phyloP scores from a whole-genome alignment of 2,113 vertebrate species.

The Cygnus atratus region DNA sequence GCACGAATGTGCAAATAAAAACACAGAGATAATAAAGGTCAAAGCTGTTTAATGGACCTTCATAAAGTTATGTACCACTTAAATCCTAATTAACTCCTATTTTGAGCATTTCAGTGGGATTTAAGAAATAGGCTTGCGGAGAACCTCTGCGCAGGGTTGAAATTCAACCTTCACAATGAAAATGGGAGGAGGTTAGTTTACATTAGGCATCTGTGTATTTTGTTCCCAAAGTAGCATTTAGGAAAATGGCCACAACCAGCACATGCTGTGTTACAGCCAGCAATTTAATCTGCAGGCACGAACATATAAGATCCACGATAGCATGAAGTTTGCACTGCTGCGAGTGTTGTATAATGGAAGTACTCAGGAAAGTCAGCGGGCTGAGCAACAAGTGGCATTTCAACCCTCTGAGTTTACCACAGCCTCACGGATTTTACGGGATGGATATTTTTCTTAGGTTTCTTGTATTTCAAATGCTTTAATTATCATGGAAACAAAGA shows the following conservation, averaged over 20 bases:
- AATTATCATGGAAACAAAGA: background rate
- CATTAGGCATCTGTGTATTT: conserved; percentile 41
- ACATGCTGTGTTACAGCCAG: conserved; percentile 43
- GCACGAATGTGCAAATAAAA: conserved; percentile 12
- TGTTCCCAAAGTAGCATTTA: conserved; percentile 50
- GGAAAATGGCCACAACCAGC: conserved; percentile 26
- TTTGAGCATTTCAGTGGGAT: conserved; percentile 7
- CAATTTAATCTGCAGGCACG: conserved; percentile 60
- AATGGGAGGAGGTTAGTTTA: conserved; percentile 27
- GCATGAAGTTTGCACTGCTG: background rate
- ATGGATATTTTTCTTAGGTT: conserved; percentile 21
- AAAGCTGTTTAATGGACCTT: conserved; percentile 20
- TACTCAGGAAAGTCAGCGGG: conserved; percentile 5
- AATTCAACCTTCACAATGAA: background rate
- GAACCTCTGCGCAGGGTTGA: background rate
- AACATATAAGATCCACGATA: background rate
- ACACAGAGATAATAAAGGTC: conserved; percentile 5
- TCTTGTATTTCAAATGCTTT: background rate
- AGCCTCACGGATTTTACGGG: conserved; percentile 4
- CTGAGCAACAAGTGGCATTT: conserved; percentile 49
- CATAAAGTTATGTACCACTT: conserved; percentile 25
- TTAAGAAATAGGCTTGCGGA: conserved; percentile 11
- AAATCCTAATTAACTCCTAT: conserved; percentile 46
- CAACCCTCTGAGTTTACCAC: conserved; percentile 21
- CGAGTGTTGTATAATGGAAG: background rate